These are phyloP conservation scores for Prosapia bicincta DNA, from an alignment of 2,888 invertebrate genomes.

Conservation along the genomic window DNA sequence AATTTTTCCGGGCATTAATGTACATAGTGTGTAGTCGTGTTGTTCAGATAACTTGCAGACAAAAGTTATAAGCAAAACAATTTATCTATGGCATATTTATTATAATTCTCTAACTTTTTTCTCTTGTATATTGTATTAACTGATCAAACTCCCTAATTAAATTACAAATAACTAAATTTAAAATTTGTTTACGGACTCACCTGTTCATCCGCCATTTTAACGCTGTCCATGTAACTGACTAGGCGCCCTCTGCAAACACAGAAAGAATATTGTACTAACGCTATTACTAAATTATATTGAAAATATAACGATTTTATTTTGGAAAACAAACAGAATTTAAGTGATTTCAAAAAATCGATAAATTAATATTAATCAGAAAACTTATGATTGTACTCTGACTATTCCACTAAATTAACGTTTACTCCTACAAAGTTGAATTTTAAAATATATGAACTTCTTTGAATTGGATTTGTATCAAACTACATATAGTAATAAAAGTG, in stretches of 20 bases:
- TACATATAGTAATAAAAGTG: no score
- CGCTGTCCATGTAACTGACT: slow-evolving; percentile 47
- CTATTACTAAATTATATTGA: no score
- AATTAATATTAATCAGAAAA: no score
- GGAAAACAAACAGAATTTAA: no score
- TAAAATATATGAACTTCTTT: no score
- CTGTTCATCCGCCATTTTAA: slow-evolving; percentile 76
- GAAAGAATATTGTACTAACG: neutral
- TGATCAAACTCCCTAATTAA: neutral
- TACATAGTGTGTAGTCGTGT: neutral
- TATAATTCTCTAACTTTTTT: neutral
- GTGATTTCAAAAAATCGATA: no score
- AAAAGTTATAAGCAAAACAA: neutral
- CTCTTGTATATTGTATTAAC: neutral
- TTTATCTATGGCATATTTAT: neutral
- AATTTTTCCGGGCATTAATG: neutral
- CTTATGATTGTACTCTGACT: no score
- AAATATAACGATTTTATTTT: no score
- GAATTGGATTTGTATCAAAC: no score
- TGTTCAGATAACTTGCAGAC: neutral
- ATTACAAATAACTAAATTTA: slow-evolving; percentile 17
- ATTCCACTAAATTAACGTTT: no score
- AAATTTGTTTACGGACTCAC: slow-evolving; percentile 54
- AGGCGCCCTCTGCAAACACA: slow-evolving; percentile 41
- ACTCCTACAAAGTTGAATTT: no score